Percentiles rank a stretch among this genome's conserved stretches.
Conservation (phyloP, 1,140 invertebrate species). For the Trichonephila inaurata region DNA sequence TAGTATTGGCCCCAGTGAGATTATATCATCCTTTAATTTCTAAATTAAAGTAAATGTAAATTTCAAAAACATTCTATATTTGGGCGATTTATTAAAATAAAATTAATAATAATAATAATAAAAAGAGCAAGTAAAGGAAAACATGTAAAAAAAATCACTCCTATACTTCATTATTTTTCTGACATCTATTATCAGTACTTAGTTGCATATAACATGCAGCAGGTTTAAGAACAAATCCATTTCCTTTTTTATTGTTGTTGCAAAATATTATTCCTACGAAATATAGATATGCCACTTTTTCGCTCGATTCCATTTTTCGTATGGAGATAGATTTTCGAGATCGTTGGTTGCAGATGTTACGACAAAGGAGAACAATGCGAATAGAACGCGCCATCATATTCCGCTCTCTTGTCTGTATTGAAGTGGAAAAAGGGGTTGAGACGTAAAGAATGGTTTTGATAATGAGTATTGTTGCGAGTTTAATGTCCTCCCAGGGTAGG, state of each 20-base stretch:
- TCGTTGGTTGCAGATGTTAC: slow-evolving; percentile 46
- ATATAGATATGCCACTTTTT: background rate
- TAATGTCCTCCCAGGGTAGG: slow-evolving; percentile 58
- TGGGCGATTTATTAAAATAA: too few species aligned
- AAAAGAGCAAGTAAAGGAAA: too few species aligned
- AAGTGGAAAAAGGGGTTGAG: background rate
- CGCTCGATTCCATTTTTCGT: background rate
- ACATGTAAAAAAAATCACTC: too few species aligned
- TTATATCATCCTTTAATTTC: too few species aligned
- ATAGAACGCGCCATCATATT: slow-evolving; percentile 10
- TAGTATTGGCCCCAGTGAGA: too few species aligned
- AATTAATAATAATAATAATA: too few species aligned
- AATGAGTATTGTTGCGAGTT: slow-evolving; percentile 73
- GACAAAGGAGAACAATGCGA: slow-evolving; percentile 2
- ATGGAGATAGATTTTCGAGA: slow-evolving; percentile 22
- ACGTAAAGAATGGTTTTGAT: slow-evolving; percentile 55
- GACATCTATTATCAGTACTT: too few species aligned
- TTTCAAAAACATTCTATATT: too few species aligned
- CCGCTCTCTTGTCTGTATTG: background rate
- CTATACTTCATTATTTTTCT: too few species aligned
- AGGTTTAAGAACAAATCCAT: too few species aligned
- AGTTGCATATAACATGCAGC: too few species aligned
- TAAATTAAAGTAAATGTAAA: too few species aligned
- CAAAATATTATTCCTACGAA: background rate
- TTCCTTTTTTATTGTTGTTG: background rate